Percentiles rank a stretch among this genome's conserved stretches.
Conservation (phyloP, 1,140 invertebrate species). For the Theocolax elegans region DNA sequence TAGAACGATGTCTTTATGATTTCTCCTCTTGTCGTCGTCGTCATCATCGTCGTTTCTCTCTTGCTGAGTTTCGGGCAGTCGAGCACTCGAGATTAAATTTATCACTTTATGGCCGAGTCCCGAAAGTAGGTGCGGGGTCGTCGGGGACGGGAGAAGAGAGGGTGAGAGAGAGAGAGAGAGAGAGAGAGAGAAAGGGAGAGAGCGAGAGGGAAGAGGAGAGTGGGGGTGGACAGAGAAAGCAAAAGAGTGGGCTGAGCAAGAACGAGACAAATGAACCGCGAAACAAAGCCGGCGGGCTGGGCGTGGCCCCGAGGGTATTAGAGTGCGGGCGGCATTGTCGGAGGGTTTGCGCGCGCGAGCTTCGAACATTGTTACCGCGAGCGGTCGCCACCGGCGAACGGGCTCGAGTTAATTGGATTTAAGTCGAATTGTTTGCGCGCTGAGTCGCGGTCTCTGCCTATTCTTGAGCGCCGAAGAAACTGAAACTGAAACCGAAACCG, state of each 20-base stretch:
- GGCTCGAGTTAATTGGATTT: conserved; percentile 65
- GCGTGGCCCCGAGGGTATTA: conserved; percentile 63
- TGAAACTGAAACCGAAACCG: too few relatives aligned
- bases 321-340: conserved; percentile 55
- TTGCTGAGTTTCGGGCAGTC: not conserved
- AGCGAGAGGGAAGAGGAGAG: conserved; percentile 29
- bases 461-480: not conserved
- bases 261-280: conserved; percentile 65
- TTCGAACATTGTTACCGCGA: conserved; percentile 1
- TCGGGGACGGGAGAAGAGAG: not conserved
- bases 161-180: too few relatives aligned
- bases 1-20: conserved; percentile 61
- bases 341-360: conserved; percentile 20
- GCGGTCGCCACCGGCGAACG: not conserved
- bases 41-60: not conserved
- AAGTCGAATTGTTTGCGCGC: conserved; percentile 59
- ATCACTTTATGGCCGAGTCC: conserved; percentile 57
- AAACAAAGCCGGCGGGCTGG: conserved; percentile 61
- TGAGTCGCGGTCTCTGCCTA: not conserved
- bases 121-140: conserved; percentile 37
- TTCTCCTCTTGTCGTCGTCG: conserved; percentile 5
- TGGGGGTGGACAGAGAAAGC: conserved; percentile 5
- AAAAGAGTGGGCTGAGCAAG: conserved; percentile 44
- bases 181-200: conserved; percentile 9
- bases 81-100: conserved; percentile 59